Evolutionary conservation across 2,888 invertebrate genomes (phyloP).

Genomic region (Cheilosia vulpina): DNA sequence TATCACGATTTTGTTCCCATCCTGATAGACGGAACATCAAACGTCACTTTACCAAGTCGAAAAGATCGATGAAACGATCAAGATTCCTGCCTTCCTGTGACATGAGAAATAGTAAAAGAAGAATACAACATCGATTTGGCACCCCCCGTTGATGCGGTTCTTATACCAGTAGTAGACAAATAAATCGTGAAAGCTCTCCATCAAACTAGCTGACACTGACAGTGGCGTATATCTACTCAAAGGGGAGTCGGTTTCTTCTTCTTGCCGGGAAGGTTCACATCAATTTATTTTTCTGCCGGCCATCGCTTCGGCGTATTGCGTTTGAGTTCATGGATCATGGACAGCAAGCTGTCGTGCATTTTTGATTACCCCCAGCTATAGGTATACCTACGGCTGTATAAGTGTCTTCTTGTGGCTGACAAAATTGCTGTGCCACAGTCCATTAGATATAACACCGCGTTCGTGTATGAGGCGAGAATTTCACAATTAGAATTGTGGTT

Average conservation of each 20-base stretch:
- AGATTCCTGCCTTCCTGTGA: slow-evolving; percentile 6
- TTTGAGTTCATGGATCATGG: slow-evolving; percentile 46
- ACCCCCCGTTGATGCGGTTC: slow-evolving; percentile 25
- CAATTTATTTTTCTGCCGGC: slow-evolving; percentile 37
- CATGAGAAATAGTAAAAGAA: slow-evolving; percentile 6
- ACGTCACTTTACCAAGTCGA: slow-evolving; percentile 40
- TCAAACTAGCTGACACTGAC: slow-evolving; percentile 70
- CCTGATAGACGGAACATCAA: slow-evolving; percentile 52
- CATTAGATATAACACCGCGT: slow-evolving; percentile 9
- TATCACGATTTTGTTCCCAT: slow-evolving; percentile 46
- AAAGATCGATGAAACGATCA: slow-evolving; percentile 45
- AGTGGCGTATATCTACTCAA: slow-evolving; percentile 39
- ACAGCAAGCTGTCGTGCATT: slow-evolving; percentile 48
- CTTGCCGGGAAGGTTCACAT: slow-evolving; percentile 35
- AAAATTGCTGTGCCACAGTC: not conserved
- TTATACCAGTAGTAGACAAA: slow-evolving; percentile 43
- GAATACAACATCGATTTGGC: slow-evolving; percentile 25
- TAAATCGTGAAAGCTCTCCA: slow-evolving; percentile 71
- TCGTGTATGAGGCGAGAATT: too few species aligned
- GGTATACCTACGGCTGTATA: not conserved
- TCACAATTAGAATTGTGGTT: slow-evolving; percentile 3
- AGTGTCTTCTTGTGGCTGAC: too few species aligned
- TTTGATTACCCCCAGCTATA: slow-evolving; percentile 12
- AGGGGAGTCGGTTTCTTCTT: slow-evolving; percentile 1
- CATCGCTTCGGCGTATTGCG: not conserved